Evolutionary conservation across 2,797 vertebrate species (phyloP).

Genomic region (Notolepis coatsorum): DNA sequence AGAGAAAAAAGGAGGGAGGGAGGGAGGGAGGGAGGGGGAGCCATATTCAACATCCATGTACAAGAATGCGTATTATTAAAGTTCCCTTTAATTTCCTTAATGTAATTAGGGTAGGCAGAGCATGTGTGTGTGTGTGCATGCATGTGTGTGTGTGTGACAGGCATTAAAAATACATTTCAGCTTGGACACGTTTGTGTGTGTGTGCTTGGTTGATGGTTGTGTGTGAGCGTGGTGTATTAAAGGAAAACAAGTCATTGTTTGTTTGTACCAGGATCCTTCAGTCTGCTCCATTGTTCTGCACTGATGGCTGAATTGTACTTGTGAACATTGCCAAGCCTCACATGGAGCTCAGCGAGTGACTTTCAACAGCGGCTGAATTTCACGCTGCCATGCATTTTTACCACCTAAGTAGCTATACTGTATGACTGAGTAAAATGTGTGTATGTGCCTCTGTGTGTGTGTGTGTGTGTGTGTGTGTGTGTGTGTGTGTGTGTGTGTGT

Average conservation of each 20-base stretch:
- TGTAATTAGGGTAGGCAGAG: slow-evolving; percentile 33
- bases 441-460: slow-evolving; percentile 24
- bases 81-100: slow-evolving; percentile 14
- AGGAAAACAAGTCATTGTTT: no score
- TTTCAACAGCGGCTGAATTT: no score
- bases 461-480: slow-evolving; percentile 20
- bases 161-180: no score
- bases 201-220: slow-evolving; percentile 19
- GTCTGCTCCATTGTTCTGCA: no score
- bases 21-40: slow-evolving; percentile 33
- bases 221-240: slow-evolving; percentile 13
- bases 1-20: slow-evolving; percentile 54
- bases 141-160: slow-evolving; percentile 35
- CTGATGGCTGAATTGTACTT: no score
- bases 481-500: slow-evolving; percentile 23
- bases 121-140: slow-evolving; percentile 27
- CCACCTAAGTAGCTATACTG: background rate
- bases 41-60: slow-evolving; percentile 72
- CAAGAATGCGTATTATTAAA: slow-evolving; percentile 46
- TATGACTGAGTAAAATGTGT: background rate
- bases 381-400: no score
- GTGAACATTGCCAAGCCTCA: no score
- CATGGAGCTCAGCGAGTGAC: no score
- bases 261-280: no score
- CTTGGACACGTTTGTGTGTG: no score